Evolutionary conservation across 2,888 invertebrate genomes (phyloP).

Genomic region (Lycia hirtaria): DNA sequence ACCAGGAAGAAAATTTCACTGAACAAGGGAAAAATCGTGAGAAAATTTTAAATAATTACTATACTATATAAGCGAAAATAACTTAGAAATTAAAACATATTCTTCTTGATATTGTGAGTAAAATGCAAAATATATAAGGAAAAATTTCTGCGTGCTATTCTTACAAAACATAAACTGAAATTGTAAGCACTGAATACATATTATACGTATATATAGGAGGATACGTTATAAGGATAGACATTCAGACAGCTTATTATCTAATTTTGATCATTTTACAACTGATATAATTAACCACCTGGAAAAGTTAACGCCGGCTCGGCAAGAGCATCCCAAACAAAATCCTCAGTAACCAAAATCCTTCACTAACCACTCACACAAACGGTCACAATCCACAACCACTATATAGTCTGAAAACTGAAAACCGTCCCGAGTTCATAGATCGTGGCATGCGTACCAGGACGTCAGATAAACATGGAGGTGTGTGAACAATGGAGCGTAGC

Average conservation of each 20-base stretch:
- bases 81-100: too few species aligned
- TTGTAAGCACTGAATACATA: too few species aligned
- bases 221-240: too few species aligned
- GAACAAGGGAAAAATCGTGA: too few species aligned
- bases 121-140: too few species aligned
- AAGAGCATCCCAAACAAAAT: slow-evolving; percentile 64
- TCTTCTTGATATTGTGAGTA: too few species aligned
- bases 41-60: too few species aligned
- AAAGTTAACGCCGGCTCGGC: slow-evolving; percentile 51
- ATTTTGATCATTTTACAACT: background rate
- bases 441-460: slow-evolving; percentile 65
- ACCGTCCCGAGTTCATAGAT: slow-evolving; percentile 69
- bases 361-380: slow-evolving; percentile 75
- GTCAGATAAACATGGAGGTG: slow-evolving; percentile 70
- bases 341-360: slow-evolving; percentile 69
- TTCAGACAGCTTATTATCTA: background rate
- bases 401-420: slow-evolving; percentile 62
- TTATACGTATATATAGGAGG: too few species aligned
- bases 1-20: background rate
- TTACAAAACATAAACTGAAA: too few species aligned
- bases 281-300: slow-evolving; percentile 56
- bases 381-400: slow-evolving; percentile 70
- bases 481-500: slow-evolving; percentile 61
- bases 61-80: too few species aligned
- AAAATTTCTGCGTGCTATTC: too few species aligned